Evolutionary conservation across 2,888 invertebrate species (phyloP).

Genomic region (Philhelius pedissequus): DNA sequence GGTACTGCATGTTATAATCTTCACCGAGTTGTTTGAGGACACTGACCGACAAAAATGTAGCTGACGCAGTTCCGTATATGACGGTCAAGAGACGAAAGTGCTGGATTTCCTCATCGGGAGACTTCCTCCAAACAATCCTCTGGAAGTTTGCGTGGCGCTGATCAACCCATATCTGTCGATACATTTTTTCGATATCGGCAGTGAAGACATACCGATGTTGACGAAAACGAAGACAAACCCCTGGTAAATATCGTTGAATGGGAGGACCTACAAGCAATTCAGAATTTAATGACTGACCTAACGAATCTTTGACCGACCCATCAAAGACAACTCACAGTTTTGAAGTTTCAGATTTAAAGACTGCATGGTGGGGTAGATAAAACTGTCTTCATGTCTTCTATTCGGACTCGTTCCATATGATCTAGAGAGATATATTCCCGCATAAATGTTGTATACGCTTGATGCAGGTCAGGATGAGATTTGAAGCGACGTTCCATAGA

Average conservation of each 20-base stretch:
- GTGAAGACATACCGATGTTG: no score
- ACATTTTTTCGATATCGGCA: not conserved
- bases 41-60: no score
- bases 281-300: not conserved
- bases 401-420: not conserved
- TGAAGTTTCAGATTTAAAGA: not conserved
- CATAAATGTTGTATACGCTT: not conserved
- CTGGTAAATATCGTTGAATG: not conserved
- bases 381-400: not conserved
- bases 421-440: not conserved
- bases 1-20: no score
- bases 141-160: not conserved
- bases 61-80: no score
- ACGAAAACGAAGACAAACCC: no score
- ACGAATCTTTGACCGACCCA: not conserved
- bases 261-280: not conserved
- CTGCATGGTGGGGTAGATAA: not conserved
- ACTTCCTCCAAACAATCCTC: not conserved
- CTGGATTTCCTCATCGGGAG: not conserved
- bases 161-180: not conserved
- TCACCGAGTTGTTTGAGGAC: no score
- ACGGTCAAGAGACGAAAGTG: not conserved
- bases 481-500: slow-evolving; percentile 10
- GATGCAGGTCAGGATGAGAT: not conserved
- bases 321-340: not conserved